Base-by-base conservation (phyloP, 2,113 vertebrate genomes). In the Spea multiplicata region DNA sequence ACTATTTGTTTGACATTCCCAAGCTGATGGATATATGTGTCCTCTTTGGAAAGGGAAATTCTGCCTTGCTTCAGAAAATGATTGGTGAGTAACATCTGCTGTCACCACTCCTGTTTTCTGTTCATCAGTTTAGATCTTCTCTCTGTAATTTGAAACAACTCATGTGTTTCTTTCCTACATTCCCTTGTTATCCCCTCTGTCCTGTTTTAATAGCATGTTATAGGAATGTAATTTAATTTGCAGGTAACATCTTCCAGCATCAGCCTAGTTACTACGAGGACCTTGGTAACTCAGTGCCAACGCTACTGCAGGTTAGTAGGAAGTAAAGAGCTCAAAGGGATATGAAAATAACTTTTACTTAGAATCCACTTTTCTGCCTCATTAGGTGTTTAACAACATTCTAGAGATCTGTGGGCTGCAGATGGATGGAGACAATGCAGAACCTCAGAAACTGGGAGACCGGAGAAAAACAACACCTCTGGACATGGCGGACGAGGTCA, bases 1-100 rank as follows among this genome's bases (percentile, higher is more conserved):
- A 98, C 89, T 99, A 93, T 87, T 91, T 99, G 8, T 99, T 99
- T 0, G 97, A 99, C 90, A 95, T 99, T 89, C 96, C 97, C 1
- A 99, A 99, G 89, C 95, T 99, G 71, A 79, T 99, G 90, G 97
- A 99, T 86, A 92, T 99, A 57, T 99, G 97, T 65, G 94, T 96
- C 79, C 93, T 99, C 12, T 99, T 95, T 82, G 97, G 97, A 48
- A 97, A 95, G 86, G 97, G 97, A 83, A 99, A 99, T 81, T 74
- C 89, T 3, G 86, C 88, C 8, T 88, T 99, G 76, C 94, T 99
- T 62, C 94, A 95, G 82, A 99, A 97, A 89, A 98, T 99, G 96
- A 97, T 98, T 5, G 95, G 97, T 99, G 61, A 59, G 92, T 87
- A 10, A 4, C 13, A 59, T 10, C 50, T 59, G 14, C 14, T 59